Conservation (phyloP, 2,888 invertebrate species). For the Onthophagus sagittarius region DNA sequence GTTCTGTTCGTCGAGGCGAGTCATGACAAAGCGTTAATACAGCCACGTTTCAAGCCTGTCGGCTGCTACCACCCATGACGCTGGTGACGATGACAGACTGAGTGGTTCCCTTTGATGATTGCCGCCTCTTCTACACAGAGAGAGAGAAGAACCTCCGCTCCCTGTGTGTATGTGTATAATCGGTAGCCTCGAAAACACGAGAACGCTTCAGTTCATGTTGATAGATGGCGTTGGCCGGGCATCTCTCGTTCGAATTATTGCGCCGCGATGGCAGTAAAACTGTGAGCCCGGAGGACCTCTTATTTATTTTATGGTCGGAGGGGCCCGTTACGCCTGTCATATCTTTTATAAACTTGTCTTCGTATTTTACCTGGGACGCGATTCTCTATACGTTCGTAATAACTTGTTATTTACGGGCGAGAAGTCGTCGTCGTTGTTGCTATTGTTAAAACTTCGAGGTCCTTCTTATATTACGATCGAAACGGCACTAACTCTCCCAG, state of each 20-base stretch:
- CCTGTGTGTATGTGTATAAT: conserved; percentile 36
- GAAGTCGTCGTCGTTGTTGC: background rate
- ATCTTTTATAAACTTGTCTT: conserved; percentile 45
- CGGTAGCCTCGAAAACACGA: conserved; percentile 39
- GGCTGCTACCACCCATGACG: conserved; percentile 52
- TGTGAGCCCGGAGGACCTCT: conserved; percentile 31
- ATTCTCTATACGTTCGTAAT: conserved; percentile 15
- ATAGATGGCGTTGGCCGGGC: conserved; percentile 21
- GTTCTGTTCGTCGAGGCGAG: conserved; percentile 30
- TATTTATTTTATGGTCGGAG: conserved; percentile 43
- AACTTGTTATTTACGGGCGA: background rate
- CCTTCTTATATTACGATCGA: background rate
- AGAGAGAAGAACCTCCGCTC: conserved; percentile 26
- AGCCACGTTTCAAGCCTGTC: conserved; percentile 49
- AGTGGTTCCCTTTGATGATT: conserved; percentile 46
- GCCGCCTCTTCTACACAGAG: conserved; percentile 38
- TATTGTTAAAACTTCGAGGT: background rate
- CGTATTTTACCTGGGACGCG: conserved; percentile 35
- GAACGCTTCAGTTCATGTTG: background rate
- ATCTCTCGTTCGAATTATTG: conserved; percentile 27
- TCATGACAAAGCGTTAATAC: conserved; percentile 51
- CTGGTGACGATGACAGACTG: conserved; percentile 51
- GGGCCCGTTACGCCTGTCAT: conserved; percentile 43
- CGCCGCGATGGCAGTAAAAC: conserved; percentile 36
- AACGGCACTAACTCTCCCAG: background rate